phyloP scores from a whole-genome alignment of 2,888 invertebrate genomes.

The Hofmannophila pseudospretella region DNA sequence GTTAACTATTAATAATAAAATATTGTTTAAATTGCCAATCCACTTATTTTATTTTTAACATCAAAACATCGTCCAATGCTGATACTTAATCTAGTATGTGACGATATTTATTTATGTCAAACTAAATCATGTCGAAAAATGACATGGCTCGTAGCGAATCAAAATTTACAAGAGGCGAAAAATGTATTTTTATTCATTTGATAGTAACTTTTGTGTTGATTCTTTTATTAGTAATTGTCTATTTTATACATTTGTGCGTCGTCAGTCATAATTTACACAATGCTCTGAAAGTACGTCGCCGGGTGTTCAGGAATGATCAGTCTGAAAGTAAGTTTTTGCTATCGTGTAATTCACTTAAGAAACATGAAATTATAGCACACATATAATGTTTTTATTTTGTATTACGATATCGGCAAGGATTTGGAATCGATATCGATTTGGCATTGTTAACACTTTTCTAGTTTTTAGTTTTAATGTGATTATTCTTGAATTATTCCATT shows the following conservation, averaged over 20 bases:
- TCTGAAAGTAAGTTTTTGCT: conserved; percentile 19
- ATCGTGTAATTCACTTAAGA: too few relatives aligned
- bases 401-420: too few relatives aligned
- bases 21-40: not conserved
- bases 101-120: not conserved
- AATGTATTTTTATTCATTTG: conserved; percentile 49
- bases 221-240: conserved; percentile 31
- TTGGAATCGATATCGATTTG: too few relatives aligned
- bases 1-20: too few relatives aligned
- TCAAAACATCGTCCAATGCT: not conserved
- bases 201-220: conserved; percentile 37
- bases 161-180: conserved; percentile 57
- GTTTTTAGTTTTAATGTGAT: too few relatives aligned
- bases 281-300: conserved; percentile 24
- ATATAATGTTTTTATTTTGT: too few relatives aligned
- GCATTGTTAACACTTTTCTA: too few relatives aligned
- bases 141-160: conserved; percentile 5
- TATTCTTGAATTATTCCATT: too few relatives aligned
- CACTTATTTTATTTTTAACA: not conserved
- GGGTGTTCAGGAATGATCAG: conserved; percentile 4
- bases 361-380: too few relatives aligned
- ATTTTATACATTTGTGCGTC: conserved; percentile 38
- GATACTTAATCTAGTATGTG: not conserved
- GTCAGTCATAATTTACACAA: conserved; percentile 31
- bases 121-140: conserved; percentile 12